A percentile compares a stretch with the other conserved stretches of the same genome.
Conservation (phyloP, 2,888 invertebrate species). For the Lycia hirtaria region DNA sequence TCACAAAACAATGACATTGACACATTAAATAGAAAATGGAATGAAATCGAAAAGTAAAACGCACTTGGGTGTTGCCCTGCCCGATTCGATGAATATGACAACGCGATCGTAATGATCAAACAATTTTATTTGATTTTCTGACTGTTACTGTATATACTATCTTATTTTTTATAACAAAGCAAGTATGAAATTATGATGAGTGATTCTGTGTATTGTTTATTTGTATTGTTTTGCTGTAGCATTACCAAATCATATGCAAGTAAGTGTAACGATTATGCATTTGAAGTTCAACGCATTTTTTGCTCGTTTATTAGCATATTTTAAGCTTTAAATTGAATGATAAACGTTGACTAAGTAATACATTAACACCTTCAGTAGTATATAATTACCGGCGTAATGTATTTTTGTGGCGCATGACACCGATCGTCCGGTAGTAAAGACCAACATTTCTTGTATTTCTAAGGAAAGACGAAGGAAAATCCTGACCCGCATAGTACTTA, state of each 20-base stretch:
- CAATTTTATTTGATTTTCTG: constrained; percentile 67
- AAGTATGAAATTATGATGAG: constrained; percentile 83
- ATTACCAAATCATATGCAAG: constrained; percentile 70
- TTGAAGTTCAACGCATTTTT: constrained; percentile 12
- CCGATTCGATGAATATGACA: constrained; percentile 63
- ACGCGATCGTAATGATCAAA: constrained; percentile 81
- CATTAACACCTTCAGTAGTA: no score
- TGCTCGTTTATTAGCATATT: neutral
- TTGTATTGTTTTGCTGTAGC: constrained; percentile 75
- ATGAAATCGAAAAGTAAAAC: no score
- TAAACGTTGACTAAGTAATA: neutral
- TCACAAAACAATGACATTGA: no score
- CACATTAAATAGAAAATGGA: no score
- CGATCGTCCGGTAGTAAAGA: no score
- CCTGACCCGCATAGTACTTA: no score
- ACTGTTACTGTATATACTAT: constrained; percentile 51
- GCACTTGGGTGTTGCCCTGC: constrained; percentile 78
- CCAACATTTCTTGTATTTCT: neutral
- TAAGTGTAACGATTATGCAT: constrained; percentile 56
- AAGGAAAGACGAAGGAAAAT: no score
- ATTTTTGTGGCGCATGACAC: neutral
- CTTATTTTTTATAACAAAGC: constrained; percentile 36
- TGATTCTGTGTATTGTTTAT: constrained; percentile 70
- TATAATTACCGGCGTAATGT: neutral
- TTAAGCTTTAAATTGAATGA: neutral